Conservation (phyloP, 2,797 vertebrate species). For the Parauchenoglanis ngamensis region DNA sequence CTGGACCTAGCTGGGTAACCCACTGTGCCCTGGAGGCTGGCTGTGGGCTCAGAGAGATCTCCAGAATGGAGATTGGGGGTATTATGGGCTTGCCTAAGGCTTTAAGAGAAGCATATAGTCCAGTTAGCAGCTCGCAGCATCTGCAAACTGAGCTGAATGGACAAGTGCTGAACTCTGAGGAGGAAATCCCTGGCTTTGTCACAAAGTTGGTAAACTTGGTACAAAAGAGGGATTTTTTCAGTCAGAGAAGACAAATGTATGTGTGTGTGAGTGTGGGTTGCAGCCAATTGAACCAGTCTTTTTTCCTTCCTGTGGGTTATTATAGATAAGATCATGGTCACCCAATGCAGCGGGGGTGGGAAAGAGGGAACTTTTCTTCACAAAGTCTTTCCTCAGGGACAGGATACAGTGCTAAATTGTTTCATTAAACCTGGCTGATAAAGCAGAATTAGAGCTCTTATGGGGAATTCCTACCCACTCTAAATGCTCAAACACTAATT, state of each 20-base stretch:
- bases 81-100: slow-evolving; percentile 38
- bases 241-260: slow-evolving; percentile 25
- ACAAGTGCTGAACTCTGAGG: slow-evolving; percentile 30
- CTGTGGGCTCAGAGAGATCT: slow-evolving; percentile 55
- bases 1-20: slow-evolving; percentile 61
- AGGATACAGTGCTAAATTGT: slow-evolving; percentile 53
- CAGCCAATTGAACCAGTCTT: slow-evolving; percentile 51
- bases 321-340: slow-evolving; percentile 64
- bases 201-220: slow-evolving; percentile 37
- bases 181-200: slow-evolving; percentile 45
- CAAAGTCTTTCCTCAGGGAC: slow-evolving; percentile 55
- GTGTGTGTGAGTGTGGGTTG: slow-evolving; percentile 36
- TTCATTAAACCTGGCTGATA: slow-evolving; percentile 56
- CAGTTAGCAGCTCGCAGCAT: slow-evolving; percentile 46
- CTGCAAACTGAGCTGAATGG: slow-evolving; percentile 51
- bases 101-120: slow-evolving; percentile 41
- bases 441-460: slow-evolving; percentile 45
- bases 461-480: slow-evolving; percentile 33
- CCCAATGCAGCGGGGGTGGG: slow-evolving; percentile 47
- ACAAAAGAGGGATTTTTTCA: slow-evolving; percentile 31
- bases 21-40: slow-evolving; percentile 65
- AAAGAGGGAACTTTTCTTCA: slow-evolving; percentile 46
- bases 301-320: slow-evolving; percentile 63
- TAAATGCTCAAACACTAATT: slow-evolving; percentile 25
- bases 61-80: slow-evolving; percentile 44